A percentile compares a stretch with the other conserved stretches of the same genome.
Evolutionary conservation across 2,888 invertebrate genomes (phyloP).

Genomic region (Mesochorus sp.): DNA sequence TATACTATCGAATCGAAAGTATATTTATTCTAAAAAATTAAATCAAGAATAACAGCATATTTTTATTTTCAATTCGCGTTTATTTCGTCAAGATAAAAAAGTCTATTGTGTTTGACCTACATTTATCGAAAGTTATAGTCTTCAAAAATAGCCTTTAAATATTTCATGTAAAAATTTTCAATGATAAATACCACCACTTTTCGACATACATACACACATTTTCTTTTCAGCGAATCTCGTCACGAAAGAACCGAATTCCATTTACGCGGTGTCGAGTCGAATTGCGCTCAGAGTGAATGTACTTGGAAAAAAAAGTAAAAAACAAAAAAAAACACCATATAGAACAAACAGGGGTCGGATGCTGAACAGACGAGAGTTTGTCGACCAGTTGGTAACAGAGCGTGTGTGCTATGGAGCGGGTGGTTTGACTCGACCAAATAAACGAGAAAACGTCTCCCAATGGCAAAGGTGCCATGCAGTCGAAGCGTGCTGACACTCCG

Average conservation of each 20-base stretch:
- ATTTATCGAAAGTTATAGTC: too few species aligned
- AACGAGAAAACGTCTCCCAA: conserved; percentile 55
- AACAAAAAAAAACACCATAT: too few species aligned
- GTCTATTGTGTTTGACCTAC: too few species aligned
- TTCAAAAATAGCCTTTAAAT: too few species aligned
- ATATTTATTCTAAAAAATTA: too few species aligned
- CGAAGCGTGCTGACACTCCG: conserved; percentile 23
- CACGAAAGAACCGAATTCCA: neutral
- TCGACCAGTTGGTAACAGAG: conserved; percentile 51
- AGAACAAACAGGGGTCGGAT: conserved; percentile 29
- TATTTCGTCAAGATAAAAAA: too few species aligned
- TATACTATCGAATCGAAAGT: too few species aligned
- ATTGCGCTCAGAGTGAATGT: conserved; percentile 9
- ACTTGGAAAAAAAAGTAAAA: conserved; percentile 43
- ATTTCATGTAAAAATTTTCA: too few species aligned
- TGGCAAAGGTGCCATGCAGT: conserved; percentile 19
- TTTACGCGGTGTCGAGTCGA: conserved; percentile 13
- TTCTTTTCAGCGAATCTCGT: conserved; percentile 1
- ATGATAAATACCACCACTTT: too few species aligned
- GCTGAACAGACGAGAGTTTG: conserved; percentile 28
- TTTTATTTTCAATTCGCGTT: too few species aligned
- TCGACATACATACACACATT: too few species aligned
- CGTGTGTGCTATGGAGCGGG: conserved; percentile 32
- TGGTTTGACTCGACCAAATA: conserved; percentile 52
- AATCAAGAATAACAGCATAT: too few species aligned